phyloP scores from a whole-genome alignment of 2,888 invertebrate species.

The Urechis unicinctus region DNA sequence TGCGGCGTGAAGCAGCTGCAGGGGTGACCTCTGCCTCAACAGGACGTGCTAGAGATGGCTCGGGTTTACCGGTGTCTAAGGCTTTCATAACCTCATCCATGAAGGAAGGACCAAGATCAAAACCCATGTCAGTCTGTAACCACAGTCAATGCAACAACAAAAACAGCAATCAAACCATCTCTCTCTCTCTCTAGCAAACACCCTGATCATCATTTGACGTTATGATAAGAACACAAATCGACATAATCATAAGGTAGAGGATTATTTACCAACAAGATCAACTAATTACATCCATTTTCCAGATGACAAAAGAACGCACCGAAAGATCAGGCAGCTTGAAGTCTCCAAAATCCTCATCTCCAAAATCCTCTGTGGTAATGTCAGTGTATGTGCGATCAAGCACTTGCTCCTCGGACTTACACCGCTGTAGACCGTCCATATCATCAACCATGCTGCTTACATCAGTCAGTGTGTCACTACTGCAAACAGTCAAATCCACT shows the following conservation, averaged over 20 bases:
- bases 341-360: conserved; percentile 31
- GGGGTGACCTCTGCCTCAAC: neutral
- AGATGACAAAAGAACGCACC: conserved; percentile 20
- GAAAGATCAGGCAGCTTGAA: conserved; percentile 47
- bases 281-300: too few relatives aligned
- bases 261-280: neutral
- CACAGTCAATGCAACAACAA: neutral
- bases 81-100: conserved; percentile 81
- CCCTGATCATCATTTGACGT: too few relatives aligned
- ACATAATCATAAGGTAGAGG: neutral
- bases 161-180: neutral
- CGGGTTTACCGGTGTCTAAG: conserved; percentile 29
- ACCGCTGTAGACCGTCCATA: conserved; percentile 3
- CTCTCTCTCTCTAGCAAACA: too few relatives aligned
- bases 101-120: conserved; percentile 70
- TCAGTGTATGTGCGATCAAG: conserved; percentile 26
- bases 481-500: neutral
- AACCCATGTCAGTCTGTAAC: conserved; percentile 11
- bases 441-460: conserved; percentile 12
- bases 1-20: neutral
- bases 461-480: conserved; percentile 17
- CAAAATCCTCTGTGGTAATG: conserved; percentile 20
- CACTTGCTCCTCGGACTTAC: conserved; percentile 3
- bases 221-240: neutral
- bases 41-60: neutral